Base-by-base conservation (phyloP, 2,113 vertebrate species). In the Alligator mississippiensis region DNA sequence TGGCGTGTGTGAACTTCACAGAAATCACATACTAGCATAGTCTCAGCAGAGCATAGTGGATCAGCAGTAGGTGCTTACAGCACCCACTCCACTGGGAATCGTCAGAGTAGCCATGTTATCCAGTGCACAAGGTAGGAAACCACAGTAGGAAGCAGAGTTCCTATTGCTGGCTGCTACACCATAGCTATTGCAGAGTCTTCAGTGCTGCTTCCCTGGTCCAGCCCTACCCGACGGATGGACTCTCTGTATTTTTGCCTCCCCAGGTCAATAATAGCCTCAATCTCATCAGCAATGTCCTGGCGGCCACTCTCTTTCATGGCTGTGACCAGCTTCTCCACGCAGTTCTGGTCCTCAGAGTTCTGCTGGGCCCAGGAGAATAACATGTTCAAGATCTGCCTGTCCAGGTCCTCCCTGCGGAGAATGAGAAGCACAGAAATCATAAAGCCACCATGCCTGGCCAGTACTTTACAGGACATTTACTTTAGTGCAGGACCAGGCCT, bases 311-410 rank as follows among this genome's bases (percentile, higher is more conserved):
- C 97, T 55, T 98, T 97, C 98, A 99, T 97, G 18, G 99, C 99
- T 11, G 78, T 55, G 30, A 98, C 95, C 64, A 99, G 95, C 86
- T 95, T 97, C 34, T 93, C 97, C 93, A 98, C 98, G 0, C 98
- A 98, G 54, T 98, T 98, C 0, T 98, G 97, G 14, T 97, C 97
- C 27, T 97, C 97, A 0, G 57, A 96, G 94, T 99, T 98, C 89
- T 94, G 96, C 87, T 98, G 97, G 2, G 99, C 99, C 99, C 99
- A 99, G 0, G 97, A 98, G 96, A 99, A 99, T 24, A 99, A 98
- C 99, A 99, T 99, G 78, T 99, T 98, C 84, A 98, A 96, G 82
- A 99, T 98, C 97, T 99, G 97, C 66, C 96, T 97, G 1, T 98
- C 97, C 80, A 99, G 98, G 94, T 99, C 97, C 57, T 98, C 98